Base-by-base conservation (phyloP, 2,113 vertebrate genomes). In the Larimichthys crocea region DNA sequence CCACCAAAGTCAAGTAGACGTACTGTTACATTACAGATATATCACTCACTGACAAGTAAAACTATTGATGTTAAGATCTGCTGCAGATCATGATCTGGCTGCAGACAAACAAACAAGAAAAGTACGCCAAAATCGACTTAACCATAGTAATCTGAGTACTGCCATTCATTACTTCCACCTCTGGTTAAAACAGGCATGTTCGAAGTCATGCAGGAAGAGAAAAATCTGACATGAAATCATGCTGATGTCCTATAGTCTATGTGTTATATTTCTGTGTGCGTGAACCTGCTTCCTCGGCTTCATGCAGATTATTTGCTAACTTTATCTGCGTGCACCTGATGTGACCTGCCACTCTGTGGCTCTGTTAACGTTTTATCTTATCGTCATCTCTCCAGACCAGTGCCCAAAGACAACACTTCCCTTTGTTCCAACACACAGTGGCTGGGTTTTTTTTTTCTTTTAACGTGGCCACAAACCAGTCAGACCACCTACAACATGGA, bases 281-380 rank as follows among this genome's bases (percentile, higher is more conserved):
- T 16, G 16, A 44, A 55, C 56, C 7, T 62, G 19, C 17, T 65
- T 31, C 66, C 26, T 57, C 16, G 3, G 2, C 1, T 3, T 69
- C 29, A 70, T 2, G 19, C 10, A 31, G 0, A 40, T 59, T 35
- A 73, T 75, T 19, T 65, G 46, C 66, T 44, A 60, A 46, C 74
- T 61, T 68, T 42, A 40, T 8, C 35, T 44, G 49, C 12, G 19
- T 40, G 26, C 77, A 44, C 79, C 61, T 50, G 5, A 67, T 63
- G 48, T 75, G 70, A 60, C 53, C 60, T 49, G 26, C 61, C 35
- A 49, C 17, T 52, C 53, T 71, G 61, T 48, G 46, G 49, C 79
- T 80, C 62, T 66, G 49, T 84, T 75, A 31, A 42, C 77, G 57
- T 65, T 52, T 67, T 67, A 82, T 85, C 76, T 90, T 42, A 80